phyloP scores from a whole-genome alignment of 2,113 vertebrate species.

The Pomatorhinus ruficollis region DNA sequence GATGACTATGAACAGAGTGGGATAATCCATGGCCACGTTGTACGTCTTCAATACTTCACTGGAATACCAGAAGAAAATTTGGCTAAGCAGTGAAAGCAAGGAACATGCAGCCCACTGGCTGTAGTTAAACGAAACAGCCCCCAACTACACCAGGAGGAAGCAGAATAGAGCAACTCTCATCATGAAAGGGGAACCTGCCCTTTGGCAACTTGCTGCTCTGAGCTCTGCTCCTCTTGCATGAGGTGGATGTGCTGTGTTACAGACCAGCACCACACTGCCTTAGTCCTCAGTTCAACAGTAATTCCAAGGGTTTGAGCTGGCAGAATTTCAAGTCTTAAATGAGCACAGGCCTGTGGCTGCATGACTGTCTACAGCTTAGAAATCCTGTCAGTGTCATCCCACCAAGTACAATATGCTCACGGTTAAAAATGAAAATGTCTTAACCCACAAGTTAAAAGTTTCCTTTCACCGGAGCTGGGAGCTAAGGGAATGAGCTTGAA shows the following conservation, averaged over 20 bases:
- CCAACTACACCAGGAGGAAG: neutral
- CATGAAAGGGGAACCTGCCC: neutral
- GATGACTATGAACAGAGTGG: conserved; percentile 86
- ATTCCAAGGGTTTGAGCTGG: neutral
- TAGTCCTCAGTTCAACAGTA: neutral
- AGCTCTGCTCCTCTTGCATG: neutral
- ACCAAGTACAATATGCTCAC: neutral
- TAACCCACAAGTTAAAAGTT: neutral
- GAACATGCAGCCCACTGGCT: neutral
- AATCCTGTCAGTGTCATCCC: neutral
- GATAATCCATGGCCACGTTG: conserved; percentile 95
- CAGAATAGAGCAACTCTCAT: neutral
- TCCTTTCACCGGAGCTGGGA: neutral
- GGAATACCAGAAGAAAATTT: neutral
- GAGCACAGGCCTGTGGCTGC: neutral
- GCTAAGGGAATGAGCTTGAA: neutral
- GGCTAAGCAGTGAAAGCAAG: neutral
- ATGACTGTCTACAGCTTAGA: neutral
- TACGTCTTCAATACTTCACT: conserved; percentile 96
- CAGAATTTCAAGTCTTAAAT: neutral
- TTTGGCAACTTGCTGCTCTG: neutral
- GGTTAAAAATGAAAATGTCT: neutral
- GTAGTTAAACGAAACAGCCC: neutral
- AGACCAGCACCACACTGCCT: neutral
- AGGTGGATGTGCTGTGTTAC: neutral